Base-by-base conservation (phyloP, 2,113 vertebrate species). In the Notothenia coriiceps region DNA sequence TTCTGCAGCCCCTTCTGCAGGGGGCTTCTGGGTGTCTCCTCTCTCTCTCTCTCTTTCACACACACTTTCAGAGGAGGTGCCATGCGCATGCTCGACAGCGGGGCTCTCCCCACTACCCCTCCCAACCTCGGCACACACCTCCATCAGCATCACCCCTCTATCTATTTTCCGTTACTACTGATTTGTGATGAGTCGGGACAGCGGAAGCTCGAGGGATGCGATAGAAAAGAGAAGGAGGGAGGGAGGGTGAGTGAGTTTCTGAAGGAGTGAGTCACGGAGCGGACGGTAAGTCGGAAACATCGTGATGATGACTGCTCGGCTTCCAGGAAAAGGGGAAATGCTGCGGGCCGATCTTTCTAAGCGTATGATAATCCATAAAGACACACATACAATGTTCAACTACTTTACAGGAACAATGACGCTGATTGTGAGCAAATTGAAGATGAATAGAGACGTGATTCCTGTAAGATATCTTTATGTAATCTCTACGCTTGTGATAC, bases 181-280 rank as follows among this genome's bases (percentile, higher is more conserved):
- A 82, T 84, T 70, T 74, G 79, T 9, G 43, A 78, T 54, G 68
- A 72, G 77, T 54, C 6, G n/a, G 80, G 68, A 29, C 59, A 70
- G 33, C 8, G 20, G 65, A 76, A 54, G 47, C 78, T 74, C 63
- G 0, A 56, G 61, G 77, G 81, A 86, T n/a, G 40, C 11, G 61
- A 75, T 40, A 40, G 35, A 49, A 60, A 70, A 49, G 69, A 51
- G 47, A 54, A 47, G 29, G 35, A 61, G 70, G 35, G 44, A 14
- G 62, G 49, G 14, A 10, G 64, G 22, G 40, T 0, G 55, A 51
- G 72, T 2, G 55, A 63, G 70, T 54, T 77, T 82, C 40, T 80
- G 90, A 87, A 89, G 73, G 68, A 87, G 81, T 91, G 92, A 93
- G 86, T 93, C 93, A 93, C 66, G 3, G 33, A 71, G 61, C 18